Base-by-base conservation (phyloP, 2,113 vertebrate genomes). In the Orientallactaga bullata region DNA sequence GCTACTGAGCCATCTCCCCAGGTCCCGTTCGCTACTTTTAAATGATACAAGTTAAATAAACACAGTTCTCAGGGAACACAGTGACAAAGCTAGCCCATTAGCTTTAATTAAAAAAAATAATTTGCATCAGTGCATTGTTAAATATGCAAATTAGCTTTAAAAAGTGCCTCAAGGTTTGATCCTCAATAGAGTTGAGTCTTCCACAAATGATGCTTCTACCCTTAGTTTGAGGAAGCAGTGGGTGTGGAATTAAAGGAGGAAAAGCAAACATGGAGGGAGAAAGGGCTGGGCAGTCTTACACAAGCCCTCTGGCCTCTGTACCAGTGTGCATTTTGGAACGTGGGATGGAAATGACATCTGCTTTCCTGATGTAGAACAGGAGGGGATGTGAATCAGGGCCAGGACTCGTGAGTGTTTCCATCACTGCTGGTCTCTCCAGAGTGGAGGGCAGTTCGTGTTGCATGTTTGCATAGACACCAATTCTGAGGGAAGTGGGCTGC, bases 111-210 rank as follows among this genome's bases (percentile, higher is more conserved):
- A 69, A n/a, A 89, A 76, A 71, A 37, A 55, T 74, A 69, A 72
- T 88, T 91, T 91, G 69, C 28, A 77, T 80, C 55, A 85, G 20
- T 37, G 13, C 37, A 71, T 91, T 69, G 42, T 42, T 93, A 87
- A 72, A n/a, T 28, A 72, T 32, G 32, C 32, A 88, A 73, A 90
- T 15, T 24, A 28, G 32, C 68, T 21, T 92, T 88, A 32, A 42
- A 24, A 1, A 26, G 4, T 32, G 55, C 12, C 73, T 95, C 21
- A 13, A 28, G 24, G 30, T 61, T 80, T 92, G 88, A 30, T 80
- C 30, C 65, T 65, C 60, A 88, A 66, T 55, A 65, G 35, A 88
- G 60, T 17, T 76, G 37, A 72, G 72, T 32, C 8, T 90, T 18
- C 42, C 81, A 80, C 26, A 86, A 87, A 85, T 37, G 28, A 28